Percentiles rank a stretch among this genome's conserved stretches.
Evolutionary conservation across 2,797 vertebrate genomes (phyloP).

Genomic region (Avahi laniger): DNA sequence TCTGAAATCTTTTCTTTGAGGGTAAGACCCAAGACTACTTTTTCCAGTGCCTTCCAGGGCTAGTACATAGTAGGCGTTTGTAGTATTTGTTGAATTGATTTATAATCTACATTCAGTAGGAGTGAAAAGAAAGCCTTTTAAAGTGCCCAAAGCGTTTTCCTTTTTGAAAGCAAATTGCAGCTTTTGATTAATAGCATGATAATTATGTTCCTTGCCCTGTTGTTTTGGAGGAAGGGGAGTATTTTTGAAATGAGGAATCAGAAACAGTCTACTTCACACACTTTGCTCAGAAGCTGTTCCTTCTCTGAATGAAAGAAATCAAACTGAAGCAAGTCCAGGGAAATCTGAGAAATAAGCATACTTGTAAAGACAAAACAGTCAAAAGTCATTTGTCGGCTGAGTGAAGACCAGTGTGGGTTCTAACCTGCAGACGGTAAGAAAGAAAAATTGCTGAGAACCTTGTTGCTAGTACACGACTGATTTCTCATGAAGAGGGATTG

Average conservation of each 20-base stretch:
- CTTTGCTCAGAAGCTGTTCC: conserved; percentile 1
- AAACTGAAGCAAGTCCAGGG: neutral
- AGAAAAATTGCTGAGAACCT: neutral
- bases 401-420: neutral
- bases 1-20: neutral
- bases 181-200: conserved; percentile 51
- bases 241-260: conserved; percentile 22
- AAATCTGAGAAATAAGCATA: neutral
- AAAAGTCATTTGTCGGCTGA: neutral
- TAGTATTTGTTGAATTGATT: conserved; percentile 34
- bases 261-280: neutral
- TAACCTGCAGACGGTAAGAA: neutral
- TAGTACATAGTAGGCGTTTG: conserved; percentile 2
- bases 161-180: conserved; percentile 47
- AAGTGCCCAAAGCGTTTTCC: conserved; percentile 16
- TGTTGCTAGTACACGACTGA: neutral
- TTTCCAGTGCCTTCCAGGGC: neutral
- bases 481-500: conserved; percentile 16
- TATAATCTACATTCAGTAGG: conserved; percentile 23
- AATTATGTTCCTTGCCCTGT: conserved; percentile 1
- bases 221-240: conserved; percentile 7
- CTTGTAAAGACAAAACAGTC: neutral
- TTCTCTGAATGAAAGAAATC: conserved; percentile 41
- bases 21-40: neutral
- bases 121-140: conserved; percentile 17